Evolutionary conservation across 2,888 invertebrate species (phyloP), one percentile per base, ranked within the genome.

Genomic region (Philhelius pedissequus): DNA sequence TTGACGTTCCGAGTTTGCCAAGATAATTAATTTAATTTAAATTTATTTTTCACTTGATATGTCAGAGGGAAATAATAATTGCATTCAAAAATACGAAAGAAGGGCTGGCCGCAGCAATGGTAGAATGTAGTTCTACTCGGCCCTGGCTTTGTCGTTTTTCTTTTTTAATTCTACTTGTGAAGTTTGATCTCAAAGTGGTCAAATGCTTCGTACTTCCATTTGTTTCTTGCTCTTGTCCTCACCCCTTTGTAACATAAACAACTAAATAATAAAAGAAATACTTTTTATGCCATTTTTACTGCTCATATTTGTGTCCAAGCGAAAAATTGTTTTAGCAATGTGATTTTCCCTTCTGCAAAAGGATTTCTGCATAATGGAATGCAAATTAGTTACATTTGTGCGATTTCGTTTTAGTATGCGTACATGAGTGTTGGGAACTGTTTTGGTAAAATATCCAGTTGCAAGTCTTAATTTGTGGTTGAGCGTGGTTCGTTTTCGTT

Each of bases 331-430:
- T 7, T 25, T 43, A 32, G 64, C 64, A 48, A 48, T 8, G 32
- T 13, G 32, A 32, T 38, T 56, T 30, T 60, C 56, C 20, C 43
- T 27, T 25, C 35, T 13, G 54, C 66, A 54, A 50, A 54, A 62
- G 66, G 81, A 78, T 58, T 68, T 18, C 50, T 52, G 56, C 69
- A 64, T 79, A 83, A 83, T 83, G 79, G 74, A 79, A 83, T 83
- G 83, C 83, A 83, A 79, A 83, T 83, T 83, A 83, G 83, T 79
- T 70, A 83, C 83, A 74, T 83, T 79, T 62, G 79, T 79, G 52
- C 83, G 64, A 74, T 79, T 83, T 74, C 74, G 20, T 70, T 74
- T 79, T 74, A 70, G 75, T 79, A 74, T 83, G 82, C 82, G 78
- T 83, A 69, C 83, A 79, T 79, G 83, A 62, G 69, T 25, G 50